Evolutionary conservation across 2,797 vertebrate species (phyloP).

Genomic region (Odontamblyopus rebecca): DNA sequence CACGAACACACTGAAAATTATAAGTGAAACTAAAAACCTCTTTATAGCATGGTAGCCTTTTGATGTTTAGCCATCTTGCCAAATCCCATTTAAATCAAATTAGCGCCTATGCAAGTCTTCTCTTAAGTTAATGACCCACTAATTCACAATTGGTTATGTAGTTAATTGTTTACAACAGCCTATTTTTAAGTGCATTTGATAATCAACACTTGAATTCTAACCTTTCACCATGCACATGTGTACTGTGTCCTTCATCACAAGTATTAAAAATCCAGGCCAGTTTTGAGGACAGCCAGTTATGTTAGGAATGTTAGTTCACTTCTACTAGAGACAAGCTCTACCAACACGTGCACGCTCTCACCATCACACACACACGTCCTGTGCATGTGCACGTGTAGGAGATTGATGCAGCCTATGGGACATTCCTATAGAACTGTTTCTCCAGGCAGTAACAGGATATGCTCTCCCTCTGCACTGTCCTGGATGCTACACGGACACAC

Average conservation of each 20-base stretch:
- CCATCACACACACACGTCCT: constrained; percentile 19
- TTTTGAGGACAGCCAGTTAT: constrained; percentile 74
- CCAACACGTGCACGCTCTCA: constrained; percentile 20
- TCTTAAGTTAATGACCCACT: too few species aligned
- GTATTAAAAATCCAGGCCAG: constrained; percentile 43
- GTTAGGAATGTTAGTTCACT: constrained; percentile 80
- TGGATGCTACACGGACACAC: constrained; percentile 23
- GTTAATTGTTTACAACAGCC: neutral
- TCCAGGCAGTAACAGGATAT: constrained; percentile 73
- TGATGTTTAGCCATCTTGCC: too few species aligned
- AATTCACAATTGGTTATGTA: neutral
- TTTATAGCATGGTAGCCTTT: too few species aligned
- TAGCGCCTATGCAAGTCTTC: too few species aligned
- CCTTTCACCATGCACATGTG: constrained; percentile 2
- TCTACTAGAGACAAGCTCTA: constrained; percentile 51
- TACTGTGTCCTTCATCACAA: constrained; percentile 61
- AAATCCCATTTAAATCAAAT: too few species aligned
- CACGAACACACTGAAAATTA: too few species aligned
- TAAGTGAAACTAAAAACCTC: too few species aligned
- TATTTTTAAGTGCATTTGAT: neutral
- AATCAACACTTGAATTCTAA: constrained; percentile 1
- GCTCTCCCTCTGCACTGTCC: constrained; percentile 63
- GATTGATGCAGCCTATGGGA: constrained; percentile 57
- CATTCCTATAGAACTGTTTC: constrained; percentile 66
- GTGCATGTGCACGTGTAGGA: constrained; percentile 27